Conservation (phyloP, 2,797 vertebrate species). For the Pristis pectinata region DNA sequence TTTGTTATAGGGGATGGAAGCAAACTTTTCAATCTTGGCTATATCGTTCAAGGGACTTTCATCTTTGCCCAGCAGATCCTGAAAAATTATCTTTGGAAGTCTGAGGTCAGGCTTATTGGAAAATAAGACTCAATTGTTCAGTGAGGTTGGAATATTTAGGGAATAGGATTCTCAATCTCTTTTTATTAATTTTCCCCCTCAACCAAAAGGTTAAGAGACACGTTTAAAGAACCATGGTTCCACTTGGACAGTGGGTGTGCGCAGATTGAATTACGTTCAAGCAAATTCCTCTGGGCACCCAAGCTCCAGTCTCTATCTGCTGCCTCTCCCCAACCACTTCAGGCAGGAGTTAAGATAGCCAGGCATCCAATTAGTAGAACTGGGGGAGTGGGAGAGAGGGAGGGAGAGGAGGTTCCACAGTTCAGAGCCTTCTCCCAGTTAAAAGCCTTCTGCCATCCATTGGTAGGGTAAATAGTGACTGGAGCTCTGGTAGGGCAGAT, state of each 20-base stretch:
- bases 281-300: not conserved
- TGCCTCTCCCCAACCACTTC: not conserved
- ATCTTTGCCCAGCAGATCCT: not conserved
- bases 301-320: not conserved
- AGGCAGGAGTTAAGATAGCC: not conserved
- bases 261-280: not conserved
- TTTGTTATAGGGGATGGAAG: not conserved
- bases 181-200: not conserved
- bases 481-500: too few species aligned
- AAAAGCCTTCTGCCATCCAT: not conserved
- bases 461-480: too few species aligned
- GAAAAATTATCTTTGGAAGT: not conserved
- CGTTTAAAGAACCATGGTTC: not conserved
- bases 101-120: not conserved
- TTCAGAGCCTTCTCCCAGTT: not conserved
- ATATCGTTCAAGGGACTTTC: not conserved
- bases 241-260: not conserved
- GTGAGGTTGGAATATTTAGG: not conserved
- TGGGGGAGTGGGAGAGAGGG: not conserved
- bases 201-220: not conserved
- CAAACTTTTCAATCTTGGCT: not conserved
- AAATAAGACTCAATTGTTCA: not conserved
- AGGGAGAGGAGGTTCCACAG: not conserved
- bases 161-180: not conserved
- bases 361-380: not conserved